Evolutionary conservation across 2,113 vertebrate genomes (phyloP).

Genomic region (Melanocharis versteri): DNA sequence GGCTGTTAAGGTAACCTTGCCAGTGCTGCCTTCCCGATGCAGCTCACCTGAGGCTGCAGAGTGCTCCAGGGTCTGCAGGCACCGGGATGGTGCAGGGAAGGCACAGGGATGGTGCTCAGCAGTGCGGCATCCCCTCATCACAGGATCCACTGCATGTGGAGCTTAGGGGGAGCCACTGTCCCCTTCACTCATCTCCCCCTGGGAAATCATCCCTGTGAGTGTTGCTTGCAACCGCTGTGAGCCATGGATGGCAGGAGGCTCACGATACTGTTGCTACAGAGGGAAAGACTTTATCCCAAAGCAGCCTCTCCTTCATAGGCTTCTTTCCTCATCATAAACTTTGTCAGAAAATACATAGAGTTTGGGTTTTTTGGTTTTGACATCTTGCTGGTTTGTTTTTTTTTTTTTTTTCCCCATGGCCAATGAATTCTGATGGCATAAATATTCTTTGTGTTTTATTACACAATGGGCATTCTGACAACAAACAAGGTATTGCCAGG

Average conservation of each 20-base stretch:
- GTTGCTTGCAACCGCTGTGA: background rate
- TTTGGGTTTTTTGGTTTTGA: background rate
- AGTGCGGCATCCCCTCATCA: background rate
- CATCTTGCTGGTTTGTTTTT: background rate
- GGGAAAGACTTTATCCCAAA: background rate
- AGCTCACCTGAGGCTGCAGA: background rate
- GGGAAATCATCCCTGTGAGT: background rate
- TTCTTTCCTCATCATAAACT: rapidly evolving
- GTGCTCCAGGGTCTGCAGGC: background rate
- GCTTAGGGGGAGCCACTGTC: background rate
- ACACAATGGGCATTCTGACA: background rate
- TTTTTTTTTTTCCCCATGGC: rapidly evolving
- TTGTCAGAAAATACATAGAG: background rate
- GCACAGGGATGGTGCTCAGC: background rate
- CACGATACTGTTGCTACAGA: background rate
- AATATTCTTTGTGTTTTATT: background rate
- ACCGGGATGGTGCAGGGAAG: background rate
- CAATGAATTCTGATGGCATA: background rate
- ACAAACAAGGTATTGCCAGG: background rate
- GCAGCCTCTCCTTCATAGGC: background rate
- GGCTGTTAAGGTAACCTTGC: background rate
- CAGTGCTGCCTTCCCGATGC: background rate
- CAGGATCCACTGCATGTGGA: background rate
- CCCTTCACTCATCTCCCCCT: background rate
- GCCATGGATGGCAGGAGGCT: background rate